Evolutionary conservation across 2,113 vertebrate genomes (phyloP), one percentile per base, ranked within the genome.

Genomic region (Naja naja): DNA sequence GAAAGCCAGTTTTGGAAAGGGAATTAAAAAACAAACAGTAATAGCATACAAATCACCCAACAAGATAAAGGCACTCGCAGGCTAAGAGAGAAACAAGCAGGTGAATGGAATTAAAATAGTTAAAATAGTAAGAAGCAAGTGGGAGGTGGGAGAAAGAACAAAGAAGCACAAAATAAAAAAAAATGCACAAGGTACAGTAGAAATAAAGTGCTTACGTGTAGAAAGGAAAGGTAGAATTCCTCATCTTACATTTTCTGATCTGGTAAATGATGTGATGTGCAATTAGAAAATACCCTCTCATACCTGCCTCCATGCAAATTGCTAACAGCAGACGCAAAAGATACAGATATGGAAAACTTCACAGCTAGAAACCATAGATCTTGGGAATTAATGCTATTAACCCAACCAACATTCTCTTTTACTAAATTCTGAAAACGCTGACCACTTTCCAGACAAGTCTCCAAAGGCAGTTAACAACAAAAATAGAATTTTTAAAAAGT

Each of bases 161-260:
- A 91, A 92, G 39, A 90, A 0, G 0, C 55, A 96, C 34, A 53
- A 92, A 90, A 90, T 93, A 91, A 94, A 94, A 92, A 81, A 92
- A 95, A 49, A 94, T 85, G 88, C 96, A 96, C 87, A 89, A 95
- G 90, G 91, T 91, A 96, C 94, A 89, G 93, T 93, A 96, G 95
- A 96, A 97, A 95, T 95, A 96, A 34, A 96, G 95, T 96, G 96
- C 96, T 97, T 96, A 97, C 94, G 94, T 97, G 95, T 94, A 96
- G 93, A 96, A 92, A 97, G 96, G 94, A 96, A 97, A 96, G 95
- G 95, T 96, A 91, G 96, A 94, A 96, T 96, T 97, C 96, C 95
- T 96, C 96, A 95, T 96, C 95, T 96, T 96, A 97, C 3, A 96
- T 91, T 96, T 97, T 96, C 96, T 96, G 94, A 97, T 97, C 96